Evolutionary conservation across 2,113 vertebrate species (phyloP).

Genomic region (Pionites leucogaster): DNA sequence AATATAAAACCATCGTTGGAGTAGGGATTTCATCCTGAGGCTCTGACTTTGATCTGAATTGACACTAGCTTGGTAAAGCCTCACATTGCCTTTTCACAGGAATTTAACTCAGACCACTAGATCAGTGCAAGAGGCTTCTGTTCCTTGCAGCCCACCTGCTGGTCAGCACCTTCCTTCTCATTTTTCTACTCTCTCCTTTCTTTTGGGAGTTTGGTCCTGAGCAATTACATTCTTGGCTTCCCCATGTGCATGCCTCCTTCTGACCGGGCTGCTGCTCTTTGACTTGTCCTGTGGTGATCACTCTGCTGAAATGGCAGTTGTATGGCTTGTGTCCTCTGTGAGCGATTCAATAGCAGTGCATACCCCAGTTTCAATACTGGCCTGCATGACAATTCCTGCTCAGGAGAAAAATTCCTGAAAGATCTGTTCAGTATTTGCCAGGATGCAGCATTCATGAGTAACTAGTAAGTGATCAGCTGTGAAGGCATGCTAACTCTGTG

Average conservation of each 20-base stretch:
- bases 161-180: neutral
- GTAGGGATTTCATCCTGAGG: neutral
- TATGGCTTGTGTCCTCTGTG: neutral
- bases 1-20: neutral
- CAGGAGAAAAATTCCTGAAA: neutral
- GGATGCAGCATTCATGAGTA: neutral
- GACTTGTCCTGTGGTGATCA: neutral
- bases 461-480: neutral
- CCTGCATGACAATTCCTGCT: neutral
- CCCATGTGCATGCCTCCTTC: neutral
- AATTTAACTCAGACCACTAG: neutral
- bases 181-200: neutral
- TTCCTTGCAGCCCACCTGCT: neutral
- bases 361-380: neutral
- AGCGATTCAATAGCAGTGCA: fast-evolving
- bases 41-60: neutral
- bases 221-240: neutral
- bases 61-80: neutral
- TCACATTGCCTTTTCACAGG: neutral
- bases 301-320: neutral
- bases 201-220: neutral
- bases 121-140: neutral
- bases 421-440: neutral
- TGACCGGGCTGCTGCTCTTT: neutral
- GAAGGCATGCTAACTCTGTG: neutral